phyloP scores from a whole-genome alignment of 2,888 invertebrate genomes.

The Sinhomidia bicolor region DNA sequence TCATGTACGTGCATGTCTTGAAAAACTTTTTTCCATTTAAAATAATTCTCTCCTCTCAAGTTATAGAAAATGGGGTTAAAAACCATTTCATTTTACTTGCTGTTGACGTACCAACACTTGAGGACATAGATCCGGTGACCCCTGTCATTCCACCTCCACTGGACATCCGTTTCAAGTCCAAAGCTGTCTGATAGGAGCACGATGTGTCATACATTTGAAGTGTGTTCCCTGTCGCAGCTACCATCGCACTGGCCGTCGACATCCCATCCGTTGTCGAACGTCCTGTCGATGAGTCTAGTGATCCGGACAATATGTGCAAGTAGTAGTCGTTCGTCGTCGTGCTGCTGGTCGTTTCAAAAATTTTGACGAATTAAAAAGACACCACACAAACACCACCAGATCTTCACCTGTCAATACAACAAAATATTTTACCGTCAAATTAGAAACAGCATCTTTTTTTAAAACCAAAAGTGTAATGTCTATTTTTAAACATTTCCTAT shows the following conservation, averaged over 20 bases:
- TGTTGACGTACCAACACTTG: slow-evolving; percentile 78
- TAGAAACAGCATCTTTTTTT: too few species aligned
- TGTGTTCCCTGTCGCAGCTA: slow-evolving; percentile 79
- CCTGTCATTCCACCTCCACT: slow-evolving; percentile 80
- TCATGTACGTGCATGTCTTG: background rate
- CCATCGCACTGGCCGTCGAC: slow-evolving; percentile 79
- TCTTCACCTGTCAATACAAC: slow-evolving; percentile 31
- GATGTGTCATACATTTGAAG: slow-evolving; percentile 93
- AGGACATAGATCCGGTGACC: slow-evolving; percentile 79
- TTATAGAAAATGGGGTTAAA: slow-evolving; percentile 53
- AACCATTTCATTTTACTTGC: background rate
- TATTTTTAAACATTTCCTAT: too few species aligned
- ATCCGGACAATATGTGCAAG: slow-evolving; percentile 33
- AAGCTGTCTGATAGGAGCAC: slow-evolving; percentile 93
- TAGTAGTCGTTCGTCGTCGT: slow-evolving; percentile 47
- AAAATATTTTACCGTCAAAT: background rate
- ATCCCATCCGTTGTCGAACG: slow-evolving; percentile 72
- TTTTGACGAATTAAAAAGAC: background rate
- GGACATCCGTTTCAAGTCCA: slow-evolving; percentile 87
- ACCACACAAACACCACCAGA: too few species aligned
- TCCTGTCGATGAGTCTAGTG: slow-evolving; percentile 37
- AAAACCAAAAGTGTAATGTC: background rate
- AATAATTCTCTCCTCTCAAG: too few species aligned
- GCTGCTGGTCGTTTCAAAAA: slow-evolving; percentile 10
- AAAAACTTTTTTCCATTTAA: background rate